Base-by-base conservation (phyloP, 2,888 invertebrate species). In the Chrysomela aeneicollis region DNA sequence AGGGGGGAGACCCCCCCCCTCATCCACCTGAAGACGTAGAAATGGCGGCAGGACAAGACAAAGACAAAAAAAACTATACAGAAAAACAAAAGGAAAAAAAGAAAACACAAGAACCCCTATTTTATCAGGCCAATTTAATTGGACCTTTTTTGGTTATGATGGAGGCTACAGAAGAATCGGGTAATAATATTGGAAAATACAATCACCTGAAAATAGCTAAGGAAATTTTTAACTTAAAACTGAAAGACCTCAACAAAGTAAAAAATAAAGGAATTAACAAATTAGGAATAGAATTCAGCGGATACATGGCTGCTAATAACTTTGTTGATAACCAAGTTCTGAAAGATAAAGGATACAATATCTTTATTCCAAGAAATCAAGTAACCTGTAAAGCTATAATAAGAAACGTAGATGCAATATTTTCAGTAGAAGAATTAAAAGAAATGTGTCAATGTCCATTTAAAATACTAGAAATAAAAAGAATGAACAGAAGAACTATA, bases 351-450 rank as follows among this genome's bases (percentile, higher is more conserved):
- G 62, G 51, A 12, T 62, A 62, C 17, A 19, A 37, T 12, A 47
- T 50, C 9, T 59, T 30, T 26, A 58, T 59, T 18, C 63, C 63
- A n/a, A n/a, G n/a, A n/a, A n/a, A n/a, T n/a, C n/a, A n/a, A n/a
- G n/a, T n/a, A n/a, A n/a, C n/a, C n/a, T n/a, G n/a, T n/a, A n/a
- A n/a, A n/a, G n/a, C n/a, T n/a, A n/a, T n/a, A n/a, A n/a, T n/a
- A n/a, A n/a, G n/a, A n/a, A n/a, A n/a, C n/a, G n/a, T n/a, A n/a
- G n/a, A n/a, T n/a, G n/a, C n/a, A n/a, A n/a, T n/a, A n/a, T n/a
- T n/a, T n/a, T n/a, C n/a, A n/a, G n/a, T n/a, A n/a, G n/a, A n/a
- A n/a, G n/a, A n/a, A n/a, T n/a, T n/a, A n/a, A n/a, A n/a, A n/a
- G n/a, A n/a, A n/a, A n/a, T n/a, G n/a, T n/a, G n/a, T n/a, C n/a